Evolutionary conservation across 2,113 vertebrate genomes (phyloP).

Genomic region (Pterocles orientalis): DNA sequence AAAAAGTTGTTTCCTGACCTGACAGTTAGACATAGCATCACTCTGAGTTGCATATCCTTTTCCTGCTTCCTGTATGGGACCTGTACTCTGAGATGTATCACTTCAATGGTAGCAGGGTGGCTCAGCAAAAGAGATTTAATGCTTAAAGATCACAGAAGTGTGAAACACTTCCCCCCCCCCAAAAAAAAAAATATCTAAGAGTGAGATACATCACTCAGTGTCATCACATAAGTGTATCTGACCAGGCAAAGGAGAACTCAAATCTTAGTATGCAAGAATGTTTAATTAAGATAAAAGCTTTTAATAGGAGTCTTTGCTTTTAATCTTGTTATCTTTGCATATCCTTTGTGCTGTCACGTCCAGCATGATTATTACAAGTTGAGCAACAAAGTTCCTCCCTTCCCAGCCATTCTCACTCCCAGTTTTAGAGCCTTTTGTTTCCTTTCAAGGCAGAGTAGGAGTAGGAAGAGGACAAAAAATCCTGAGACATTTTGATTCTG

Average conservation of each 20-base stretch:
- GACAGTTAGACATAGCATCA: background rate
- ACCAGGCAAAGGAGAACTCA: background rate
- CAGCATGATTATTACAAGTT: background rate
- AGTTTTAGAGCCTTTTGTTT: background rate
- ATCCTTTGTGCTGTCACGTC: background rate
- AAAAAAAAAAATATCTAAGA: background rate
- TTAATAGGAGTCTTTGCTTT: background rate
- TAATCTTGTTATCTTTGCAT: background rate
- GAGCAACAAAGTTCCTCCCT: background rate
- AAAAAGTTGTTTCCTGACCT: background rate
- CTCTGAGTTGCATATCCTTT: background rate
- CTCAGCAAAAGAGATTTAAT: background rate
- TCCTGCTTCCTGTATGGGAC: background rate
- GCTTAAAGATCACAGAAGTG: background rate
- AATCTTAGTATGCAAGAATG: background rate
- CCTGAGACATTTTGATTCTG: background rate
- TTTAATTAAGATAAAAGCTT: background rate
- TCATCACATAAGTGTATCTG: background rate
- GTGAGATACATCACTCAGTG: background rate
- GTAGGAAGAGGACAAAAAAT: background rate
- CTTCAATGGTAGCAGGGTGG: background rate
- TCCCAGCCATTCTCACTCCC: background rate
- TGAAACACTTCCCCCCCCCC: too few species aligned
- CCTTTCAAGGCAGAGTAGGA: background rate
- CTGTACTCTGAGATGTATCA: accelerated